Conservation (phyloP, 2,797 vertebrate genomes). For the Tadarida brasiliensis region DNA sequence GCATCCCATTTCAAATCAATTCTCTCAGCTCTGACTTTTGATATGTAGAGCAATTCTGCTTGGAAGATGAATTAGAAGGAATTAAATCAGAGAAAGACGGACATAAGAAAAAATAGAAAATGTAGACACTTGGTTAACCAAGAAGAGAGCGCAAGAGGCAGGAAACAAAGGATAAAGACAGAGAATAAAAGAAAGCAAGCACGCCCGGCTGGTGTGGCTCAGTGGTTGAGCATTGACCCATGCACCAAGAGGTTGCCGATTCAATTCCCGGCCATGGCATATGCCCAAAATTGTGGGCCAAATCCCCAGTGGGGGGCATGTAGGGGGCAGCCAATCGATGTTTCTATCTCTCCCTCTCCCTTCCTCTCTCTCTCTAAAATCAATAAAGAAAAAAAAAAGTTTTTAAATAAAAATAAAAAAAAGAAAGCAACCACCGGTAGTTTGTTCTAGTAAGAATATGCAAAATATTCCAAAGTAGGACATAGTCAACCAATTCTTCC, state of each 20-base stretch:
- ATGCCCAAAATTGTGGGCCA: too few species aligned
- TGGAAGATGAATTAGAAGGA: slow-evolving; percentile 57
- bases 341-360: too few species aligned
- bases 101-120: background rate
- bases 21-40: slow-evolving; percentile 20
- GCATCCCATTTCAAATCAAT: slow-evolving; percentile 4
- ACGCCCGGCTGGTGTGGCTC: too few species aligned
- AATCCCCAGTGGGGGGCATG: too few species aligned
- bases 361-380: too few species aligned
- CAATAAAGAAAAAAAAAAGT: too few species aligned
- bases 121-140: background rate
- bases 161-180: background rate
- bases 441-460: background rate
- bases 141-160: background rate
- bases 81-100: background rate
- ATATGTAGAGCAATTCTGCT: slow-evolving; percentile 19
- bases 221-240: too few species aligned
- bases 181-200: background rate
- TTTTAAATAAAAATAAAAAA: background rate
- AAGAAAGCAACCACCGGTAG: background rate
- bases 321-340: too few species aligned
- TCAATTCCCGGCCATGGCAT: too few species aligned
- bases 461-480: slow-evolving; percentile 33
- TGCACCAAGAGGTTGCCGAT: too few species aligned
- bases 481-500: background rate